Percentiles rank a stretch among this genome's conserved stretches.
phyloP scores from a whole-genome alignment of 2,113 vertebrate genomes.

The Megaleporinus macrocephalus region DNA sequence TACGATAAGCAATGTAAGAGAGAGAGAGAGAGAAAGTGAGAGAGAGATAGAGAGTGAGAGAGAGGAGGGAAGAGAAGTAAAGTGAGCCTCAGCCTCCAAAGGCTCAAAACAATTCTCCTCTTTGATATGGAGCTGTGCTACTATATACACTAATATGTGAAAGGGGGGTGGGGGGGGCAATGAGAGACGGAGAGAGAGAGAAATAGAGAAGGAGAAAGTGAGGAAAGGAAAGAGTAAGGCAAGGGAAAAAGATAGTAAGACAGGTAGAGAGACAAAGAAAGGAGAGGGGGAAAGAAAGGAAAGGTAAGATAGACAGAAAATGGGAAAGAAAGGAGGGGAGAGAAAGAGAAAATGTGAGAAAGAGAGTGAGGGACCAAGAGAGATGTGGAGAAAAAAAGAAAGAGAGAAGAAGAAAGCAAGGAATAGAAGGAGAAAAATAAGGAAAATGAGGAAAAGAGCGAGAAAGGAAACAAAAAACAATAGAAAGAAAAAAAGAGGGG shows the following conservation, averaged over 20 bases:
- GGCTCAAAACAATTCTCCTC: slow-evolving; percentile 41
- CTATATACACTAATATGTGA: background rate
- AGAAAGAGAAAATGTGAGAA: too few relatives aligned
- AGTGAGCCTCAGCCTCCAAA: background rate
- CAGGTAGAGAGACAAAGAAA: background rate
- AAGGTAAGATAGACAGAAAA: too few relatives aligned
- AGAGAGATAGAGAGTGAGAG: background rate
- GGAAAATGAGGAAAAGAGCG: too few relatives aligned
- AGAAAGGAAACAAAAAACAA: too few relatives aligned
- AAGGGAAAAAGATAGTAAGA: too few relatives aligned
- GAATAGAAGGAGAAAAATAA: too few relatives aligned
- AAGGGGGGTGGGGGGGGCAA: background rate
- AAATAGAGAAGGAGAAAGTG: background rate
- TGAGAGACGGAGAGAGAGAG: background rate
- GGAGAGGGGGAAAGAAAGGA: background rate
- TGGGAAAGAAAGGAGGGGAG: too few relatives aligned
- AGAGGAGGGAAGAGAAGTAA: background rate
- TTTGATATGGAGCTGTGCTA: slow-evolving; percentile 48
- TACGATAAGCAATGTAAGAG: slow-evolving; percentile 55
- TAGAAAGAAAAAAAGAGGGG: too few relatives aligned
- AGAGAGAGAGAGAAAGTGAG: background rate
- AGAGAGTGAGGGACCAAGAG: too few relatives aligned
- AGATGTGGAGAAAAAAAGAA: too few relatives aligned
- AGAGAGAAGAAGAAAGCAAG: too few relatives aligned
- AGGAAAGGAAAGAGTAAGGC: too few relatives aligned